Conservation (phyloP, 2,113 vertebrate species). For the Rattus norvegicus region GRCr8 NC_086019.1:1623001-1623500, state of each 20-base stretch:
- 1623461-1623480: background rate
- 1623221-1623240: slow-evolving; percentile 1
- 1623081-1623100: too few relatives aligned
- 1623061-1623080: too few relatives aligned
- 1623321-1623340: slow-evolving; percentile 72
- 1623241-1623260: too few relatives aligned
- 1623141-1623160: slow-evolving; percentile 23
- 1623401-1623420: slow-evolving; percentile 62
- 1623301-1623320: slow-evolving; percentile 65
- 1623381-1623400: slow-evolving; percentile 50
- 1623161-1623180: slow-evolving; percentile 36
- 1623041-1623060: too few relatives aligned
- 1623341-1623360: slow-evolving; percentile 54
- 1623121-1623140: slow-evolving; percentile 58
- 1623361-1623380: slow-evolving; percentile 63
- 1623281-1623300: background rate
- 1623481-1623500: background rate
- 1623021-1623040: too few relatives aligned
- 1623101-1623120: too few relatives aligned
- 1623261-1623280: too few relatives aligned
- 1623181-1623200: slow-evolving; percentile 57
- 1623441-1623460: slow-evolving; percentile 29
- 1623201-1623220: slow-evolving; percentile 68
- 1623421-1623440: slow-evolving; percentile 17
- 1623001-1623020: too few relatives aligned